Conservation (phyloP, 2,888 invertebrate species). For the Disparrhopalites patrizii region DNA sequence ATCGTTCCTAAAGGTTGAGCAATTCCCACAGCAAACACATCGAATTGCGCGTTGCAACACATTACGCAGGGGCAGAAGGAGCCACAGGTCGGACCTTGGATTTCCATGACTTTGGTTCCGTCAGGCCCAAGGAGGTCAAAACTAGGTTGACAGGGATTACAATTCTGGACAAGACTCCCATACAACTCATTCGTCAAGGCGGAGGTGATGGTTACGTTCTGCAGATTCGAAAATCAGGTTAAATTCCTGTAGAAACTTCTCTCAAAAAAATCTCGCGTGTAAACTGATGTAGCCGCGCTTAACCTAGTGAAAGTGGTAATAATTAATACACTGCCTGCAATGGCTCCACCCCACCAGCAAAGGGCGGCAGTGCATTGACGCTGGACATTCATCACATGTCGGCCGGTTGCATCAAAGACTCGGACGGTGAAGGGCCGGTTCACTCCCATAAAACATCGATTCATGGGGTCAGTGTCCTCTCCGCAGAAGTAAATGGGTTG, state of each 20-base stretch:
- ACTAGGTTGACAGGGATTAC: neutral
- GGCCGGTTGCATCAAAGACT: neutral
- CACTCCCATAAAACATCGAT: neutral
- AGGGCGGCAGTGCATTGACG: neutral
- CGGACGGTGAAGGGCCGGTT: neutral
- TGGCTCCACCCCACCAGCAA: neutral
- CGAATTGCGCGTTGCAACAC: slow-evolving; percentile 1
- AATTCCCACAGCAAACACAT: too few relatives aligned
- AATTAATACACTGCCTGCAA: neutral
- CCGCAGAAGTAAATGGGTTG: neutral
- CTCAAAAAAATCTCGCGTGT: too few relatives aligned
- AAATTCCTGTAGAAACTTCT: too few relatives aligned
- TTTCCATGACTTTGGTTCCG: neutral
- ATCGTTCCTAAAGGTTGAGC: too few relatives aligned
- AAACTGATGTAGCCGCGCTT: too few relatives aligned
- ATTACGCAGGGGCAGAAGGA: neutral
- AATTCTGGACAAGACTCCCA: neutral
- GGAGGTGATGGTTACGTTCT: neutral
- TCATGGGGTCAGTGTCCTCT: neutral
- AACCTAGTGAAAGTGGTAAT: too few relatives aligned
- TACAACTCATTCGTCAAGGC: neutral
- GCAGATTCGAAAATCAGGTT: too few relatives aligned
- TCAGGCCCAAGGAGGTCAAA: neutral
- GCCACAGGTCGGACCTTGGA: neutral
- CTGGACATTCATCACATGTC: neutral